phyloP scores from a whole-genome alignment of 2,888 invertebrate genomes.

The Agonopterix heracliana region DNA sequence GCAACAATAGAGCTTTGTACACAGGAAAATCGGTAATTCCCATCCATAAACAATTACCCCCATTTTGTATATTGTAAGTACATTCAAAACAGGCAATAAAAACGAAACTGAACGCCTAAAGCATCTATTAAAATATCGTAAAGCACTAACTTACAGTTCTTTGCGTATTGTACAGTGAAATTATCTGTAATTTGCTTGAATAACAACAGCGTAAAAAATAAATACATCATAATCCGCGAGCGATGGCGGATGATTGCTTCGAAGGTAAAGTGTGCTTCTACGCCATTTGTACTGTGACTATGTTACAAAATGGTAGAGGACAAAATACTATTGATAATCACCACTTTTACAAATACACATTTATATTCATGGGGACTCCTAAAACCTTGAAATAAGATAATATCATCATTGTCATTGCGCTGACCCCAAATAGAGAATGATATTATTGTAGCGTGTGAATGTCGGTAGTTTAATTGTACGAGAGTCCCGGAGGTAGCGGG shows the following conservation, averaged over 20 bases:
- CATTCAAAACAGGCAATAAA: background rate
- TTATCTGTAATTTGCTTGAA: conserved; percentile 42
- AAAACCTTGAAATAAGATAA: too few species aligned
- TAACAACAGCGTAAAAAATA: conserved; percentile 36
- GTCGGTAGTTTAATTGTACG: too few species aligned
- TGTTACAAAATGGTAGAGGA: background rate
- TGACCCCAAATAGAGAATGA: too few species aligned
- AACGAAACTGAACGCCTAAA: conserved; percentile 14
- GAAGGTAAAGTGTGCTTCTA: conserved; percentile 14
- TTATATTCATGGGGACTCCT: too few species aligned
- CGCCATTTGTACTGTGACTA: conserved; percentile 11
- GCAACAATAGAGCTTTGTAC: too few species aligned
- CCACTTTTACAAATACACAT: too few species aligned
- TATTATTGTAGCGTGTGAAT: too few species aligned
- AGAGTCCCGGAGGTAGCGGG: too few species aligned
- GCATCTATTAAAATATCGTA: conserved; percentile 24
- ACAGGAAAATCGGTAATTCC: too few species aligned
- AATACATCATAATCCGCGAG: conserved; percentile 36
- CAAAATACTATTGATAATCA: too few species aligned
- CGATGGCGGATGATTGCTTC: conserved; percentile 23
- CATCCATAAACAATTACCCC: too few species aligned
- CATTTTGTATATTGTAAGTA: background rate
- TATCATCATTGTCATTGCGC: too few species aligned
- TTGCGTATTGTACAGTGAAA: conserved; percentile 20
- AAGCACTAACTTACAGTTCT: conserved; percentile 21